phyloP scores from a whole-genome alignment of 2,113 vertebrate species.

The Perca fluviatilis region DNA sequence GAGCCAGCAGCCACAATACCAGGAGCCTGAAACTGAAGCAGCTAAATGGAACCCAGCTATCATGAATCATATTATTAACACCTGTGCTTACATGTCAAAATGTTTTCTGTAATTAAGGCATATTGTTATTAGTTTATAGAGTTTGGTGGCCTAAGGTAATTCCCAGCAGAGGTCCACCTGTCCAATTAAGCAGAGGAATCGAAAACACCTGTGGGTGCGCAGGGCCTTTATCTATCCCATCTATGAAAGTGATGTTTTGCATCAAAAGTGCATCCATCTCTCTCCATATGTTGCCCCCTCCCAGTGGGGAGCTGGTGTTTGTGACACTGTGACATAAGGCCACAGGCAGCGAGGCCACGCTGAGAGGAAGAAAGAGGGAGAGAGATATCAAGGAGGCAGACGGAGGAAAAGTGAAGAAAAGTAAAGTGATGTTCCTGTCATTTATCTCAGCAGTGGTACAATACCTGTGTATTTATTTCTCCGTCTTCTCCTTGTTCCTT shows the following conservation, averaged over 20 bases:
- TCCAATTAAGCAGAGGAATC: background rate
- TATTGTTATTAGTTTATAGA: background rate
- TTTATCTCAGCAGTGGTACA: constrained; percentile 75
- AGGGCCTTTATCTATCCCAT: background rate
- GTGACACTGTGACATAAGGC: constrained; percentile 62
- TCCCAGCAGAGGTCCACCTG: background rate
- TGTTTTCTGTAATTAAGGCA: background rate
- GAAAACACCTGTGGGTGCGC: background rate
- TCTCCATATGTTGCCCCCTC: constrained; percentile 1
- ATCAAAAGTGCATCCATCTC: background rate
- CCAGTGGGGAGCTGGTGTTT: constrained; percentile 56
- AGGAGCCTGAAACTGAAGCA: too few relatives aligned
- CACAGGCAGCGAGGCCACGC: constrained; percentile 45
- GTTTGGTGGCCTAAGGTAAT: background rate
- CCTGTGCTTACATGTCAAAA: background rate
- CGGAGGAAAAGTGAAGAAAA: constrained; percentile 30
- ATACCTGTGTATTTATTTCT: constrained; percentile 38
- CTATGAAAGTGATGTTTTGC: background rate
- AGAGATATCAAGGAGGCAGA: constrained; percentile 19
- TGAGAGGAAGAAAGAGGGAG: constrained; percentile 52
- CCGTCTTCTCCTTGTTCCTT: constrained; percentile 14
- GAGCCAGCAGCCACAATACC: too few relatives aligned
- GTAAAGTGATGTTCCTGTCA: constrained; percentile 52
- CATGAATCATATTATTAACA: background rate
- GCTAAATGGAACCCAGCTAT: background rate